A percentile compares a stretch with the other conserved stretches of the same genome.
These are phyloP conservation scores for Hypanus sabinus DNA, from an alignment of 2,113 vertebrate species.

Conservation along the genomic window DNA sequence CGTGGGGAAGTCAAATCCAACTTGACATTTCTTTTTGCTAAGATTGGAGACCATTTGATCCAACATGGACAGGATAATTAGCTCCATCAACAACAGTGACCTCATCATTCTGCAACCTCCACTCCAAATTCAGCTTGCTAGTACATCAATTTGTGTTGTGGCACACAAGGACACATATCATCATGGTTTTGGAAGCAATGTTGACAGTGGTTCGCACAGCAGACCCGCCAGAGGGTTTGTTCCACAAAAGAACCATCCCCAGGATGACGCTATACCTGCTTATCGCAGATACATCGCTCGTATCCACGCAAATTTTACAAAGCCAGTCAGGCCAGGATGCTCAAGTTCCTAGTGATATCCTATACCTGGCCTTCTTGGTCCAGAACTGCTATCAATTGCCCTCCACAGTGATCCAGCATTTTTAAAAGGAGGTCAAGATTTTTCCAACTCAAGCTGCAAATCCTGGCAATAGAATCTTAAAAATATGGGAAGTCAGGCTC, in stretches of 20 bases:
- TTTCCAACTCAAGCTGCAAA: neutral
- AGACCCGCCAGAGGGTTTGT: neutral
- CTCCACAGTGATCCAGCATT: neutral
- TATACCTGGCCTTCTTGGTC: neutral
- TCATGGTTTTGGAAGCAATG: neutral
- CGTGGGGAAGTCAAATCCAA: neutral
- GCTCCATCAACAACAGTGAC: neutral
- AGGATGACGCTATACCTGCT: neutral
- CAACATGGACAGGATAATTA: neutral
- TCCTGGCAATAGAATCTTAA: neutral
- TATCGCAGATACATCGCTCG: neutral
- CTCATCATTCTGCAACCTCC: neutral
- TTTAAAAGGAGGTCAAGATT: neutral
- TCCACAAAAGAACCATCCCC: neutral
- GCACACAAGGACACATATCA: neutral
- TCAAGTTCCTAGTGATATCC: neutral
- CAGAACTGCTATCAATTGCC: neutral
- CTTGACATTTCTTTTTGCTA: neutral
- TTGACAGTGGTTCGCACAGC: neutral
- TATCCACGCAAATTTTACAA: neutral
- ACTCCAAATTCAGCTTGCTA: neutral
- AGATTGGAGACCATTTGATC: neutral
- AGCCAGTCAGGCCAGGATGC: neutral
- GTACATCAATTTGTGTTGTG: neutral
- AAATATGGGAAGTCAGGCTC: neutral